Percentiles rank a stretch among this genome's conserved stretches.
These are phyloP conservation scores for Gallinago nigripennis DNA, from an alignment of 2,797 vertebrate species.

Conservation along the genomic window DNA sequence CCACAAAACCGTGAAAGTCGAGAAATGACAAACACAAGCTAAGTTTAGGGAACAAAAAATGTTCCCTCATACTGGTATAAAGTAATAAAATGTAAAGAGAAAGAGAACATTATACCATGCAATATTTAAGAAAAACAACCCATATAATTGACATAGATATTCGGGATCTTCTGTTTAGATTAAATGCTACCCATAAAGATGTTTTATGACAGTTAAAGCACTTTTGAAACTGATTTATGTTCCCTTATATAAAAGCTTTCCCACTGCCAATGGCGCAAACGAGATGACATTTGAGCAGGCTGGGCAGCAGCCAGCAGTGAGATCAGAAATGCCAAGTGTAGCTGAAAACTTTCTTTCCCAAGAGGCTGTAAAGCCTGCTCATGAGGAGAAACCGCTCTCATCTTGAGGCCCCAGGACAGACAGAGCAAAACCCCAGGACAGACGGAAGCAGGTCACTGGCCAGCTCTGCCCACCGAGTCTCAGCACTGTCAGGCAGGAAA, in stretches of 20 bases:
- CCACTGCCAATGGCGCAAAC: not conserved
- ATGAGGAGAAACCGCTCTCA: not conserved
- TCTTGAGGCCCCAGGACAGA: not conserved
- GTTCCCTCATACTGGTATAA: not conserved
- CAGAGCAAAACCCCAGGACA: not conserved
- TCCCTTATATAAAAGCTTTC: slow-evolving; percentile 9
- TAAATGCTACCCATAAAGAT: not conserved
- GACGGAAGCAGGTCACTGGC: not conserved
- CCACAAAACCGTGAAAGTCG: not conserved
- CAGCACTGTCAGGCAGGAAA: accelerated
- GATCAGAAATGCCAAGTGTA: not conserved
- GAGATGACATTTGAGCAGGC: not conserved
- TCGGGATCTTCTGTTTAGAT: not conserved
- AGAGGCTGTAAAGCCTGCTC: not conserved
- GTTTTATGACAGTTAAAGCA: not conserved
- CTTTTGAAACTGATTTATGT: slow-evolving; percentile 14
- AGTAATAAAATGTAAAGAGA: not conserved
- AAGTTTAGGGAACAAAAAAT: not conserved
- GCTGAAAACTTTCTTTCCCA: slow-evolving; percentile 4
- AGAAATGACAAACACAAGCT: not conserved
- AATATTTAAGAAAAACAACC: slow-evolving; percentile 1
- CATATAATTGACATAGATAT: not conserved
- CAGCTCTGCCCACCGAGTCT: accelerated
- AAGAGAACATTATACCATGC: not conserved
- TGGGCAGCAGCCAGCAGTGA: slow-evolving; percentile 23